Base-by-base conservation (phyloP, 1,140 invertebrate genomes). In the Leptinotarsa lineolata region DNA sequence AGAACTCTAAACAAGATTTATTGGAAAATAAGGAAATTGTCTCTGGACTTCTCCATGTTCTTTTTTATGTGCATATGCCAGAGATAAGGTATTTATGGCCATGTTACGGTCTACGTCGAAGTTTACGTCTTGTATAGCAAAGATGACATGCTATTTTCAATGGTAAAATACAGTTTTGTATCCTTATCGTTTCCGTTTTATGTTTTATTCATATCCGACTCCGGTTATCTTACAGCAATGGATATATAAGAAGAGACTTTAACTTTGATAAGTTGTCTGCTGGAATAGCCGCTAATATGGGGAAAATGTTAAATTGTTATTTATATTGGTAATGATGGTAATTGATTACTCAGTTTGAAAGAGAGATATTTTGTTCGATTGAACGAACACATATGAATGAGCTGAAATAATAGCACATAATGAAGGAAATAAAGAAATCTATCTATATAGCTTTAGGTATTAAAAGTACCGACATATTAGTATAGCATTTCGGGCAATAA, bases 61-160 rank as follows among this genome's bases (percentile, higher is more conserved):
- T 65, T 65, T 65, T 65, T 65, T 65, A 65, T 65, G 63, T 16
- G 63, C 8, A 65, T 65, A 30, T 24, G 18, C 63, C 11, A 39
- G 63, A 65, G 63, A 65, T 65, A 65, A 65, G 63, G 16, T 65
- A 65, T 65, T 65, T 39, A 65, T 65, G 63, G 12, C 22, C 63
- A 16, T 65, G 63, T 39, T 39, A 39, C 30, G 30, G 30, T 65
- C 63, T 24, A 16, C 39, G 63, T 65, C 63, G 39, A 65, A 65
- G 20, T 65, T 65, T 65, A 65, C 24, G 21, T 65, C 63, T 39
- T 22, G 63, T 21, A 39, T 65, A 24, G 63, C 63, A 12, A 16
- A 24, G 24, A 65, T 65, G 63, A 65, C 63, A 24, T 65, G 22
- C 39, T 21, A 65, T 65, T 65, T 65, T 65, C 39, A 65, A 30